A percentile compares a stretch with the other conserved stretches of the same genome.
Conservation (phyloP, 1,140 invertebrate genomes). For the Zaprionus davidi region DNA sequence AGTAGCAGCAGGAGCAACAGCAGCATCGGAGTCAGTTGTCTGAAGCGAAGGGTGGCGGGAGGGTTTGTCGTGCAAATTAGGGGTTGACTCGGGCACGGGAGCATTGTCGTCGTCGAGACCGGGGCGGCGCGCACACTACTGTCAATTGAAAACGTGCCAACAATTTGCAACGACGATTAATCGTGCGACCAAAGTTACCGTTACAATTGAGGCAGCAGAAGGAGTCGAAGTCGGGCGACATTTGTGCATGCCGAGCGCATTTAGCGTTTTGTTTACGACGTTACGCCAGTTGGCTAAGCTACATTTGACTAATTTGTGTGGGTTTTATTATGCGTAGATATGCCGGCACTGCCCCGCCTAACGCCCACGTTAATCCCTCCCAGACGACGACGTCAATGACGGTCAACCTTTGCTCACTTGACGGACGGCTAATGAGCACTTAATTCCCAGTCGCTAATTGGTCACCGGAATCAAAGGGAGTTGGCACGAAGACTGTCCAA, state of each 20-base stretch:
- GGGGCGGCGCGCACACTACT: conserved; percentile 49
- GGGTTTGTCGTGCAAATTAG: conserved; percentile 71
- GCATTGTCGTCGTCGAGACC: conserved; percentile 30
- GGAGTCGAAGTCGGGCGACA: conserved; percentile 23
- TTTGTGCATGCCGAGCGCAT: conserved; percentile 64
- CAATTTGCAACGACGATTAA: conserved; percentile 84
- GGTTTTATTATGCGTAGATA: conserved; percentile 67
- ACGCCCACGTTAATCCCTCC: neutral
- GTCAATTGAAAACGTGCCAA: conserved; percentile 84
- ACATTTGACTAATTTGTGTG: conserved; percentile 70
- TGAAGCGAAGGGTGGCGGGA: neutral
- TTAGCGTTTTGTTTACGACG: conserved; percentile 75
- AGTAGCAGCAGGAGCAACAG: conserved; percentile 14
- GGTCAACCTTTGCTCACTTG: conserved; percentile 16
- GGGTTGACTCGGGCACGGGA: conserved; percentile 53
- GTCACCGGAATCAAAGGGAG: conserved; percentile 37
- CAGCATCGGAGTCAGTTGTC: conserved; percentile 5
- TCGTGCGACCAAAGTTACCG: conserved; percentile 68
- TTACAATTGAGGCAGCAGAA: neutral
- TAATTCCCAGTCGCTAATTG: conserved; percentile 71
- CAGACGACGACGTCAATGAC: neutral
- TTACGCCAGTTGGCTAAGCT: conserved; percentile 51
- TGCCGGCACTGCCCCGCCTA: conserved; percentile 1
- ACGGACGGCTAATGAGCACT: conserved; percentile 65
- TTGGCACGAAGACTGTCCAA: neutral